These are phyloP conservation scores for Drosophila lacertosa DNA, from an alignment of 1,140 invertebrate species.

Conservation along the genomic window DNA sequence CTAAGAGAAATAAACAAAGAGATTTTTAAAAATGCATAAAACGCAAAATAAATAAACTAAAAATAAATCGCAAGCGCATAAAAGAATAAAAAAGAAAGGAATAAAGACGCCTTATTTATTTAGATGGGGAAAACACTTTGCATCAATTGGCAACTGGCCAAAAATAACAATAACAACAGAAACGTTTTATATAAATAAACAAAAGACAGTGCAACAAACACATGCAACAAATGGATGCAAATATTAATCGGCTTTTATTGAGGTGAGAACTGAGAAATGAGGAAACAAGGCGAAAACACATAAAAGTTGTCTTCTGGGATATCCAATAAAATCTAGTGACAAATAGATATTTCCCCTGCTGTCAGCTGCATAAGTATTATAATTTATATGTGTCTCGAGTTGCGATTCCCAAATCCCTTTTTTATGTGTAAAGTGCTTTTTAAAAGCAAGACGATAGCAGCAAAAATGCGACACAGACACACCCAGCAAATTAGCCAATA, in stretches of 20 bases:
- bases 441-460: constrained; percentile 13
- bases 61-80: constrained; percentile 16
- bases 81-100: constrained; percentile 18
- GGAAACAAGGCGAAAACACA: not conserved
- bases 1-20: constrained; percentile 38
- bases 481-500: constrained; percentile 40
- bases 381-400: not conserved
- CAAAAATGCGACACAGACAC: constrained; percentile 13
- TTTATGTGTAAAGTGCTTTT: constrained; percentile 6
- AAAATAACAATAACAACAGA: constrained; percentile 43
- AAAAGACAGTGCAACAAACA: constrained; percentile 53
- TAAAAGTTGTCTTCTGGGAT: not conserved
- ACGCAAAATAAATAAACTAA: constrained; percentile 25
- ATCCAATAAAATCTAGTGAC: not conserved
- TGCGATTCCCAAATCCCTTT: not conserved
- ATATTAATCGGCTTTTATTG: not conserved
- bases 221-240: constrained; percentile 11
- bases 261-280: not conserved
- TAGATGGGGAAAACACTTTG: constrained; percentile 36
- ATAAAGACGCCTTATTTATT: constrained; percentile 46
- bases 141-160: constrained; percentile 52
- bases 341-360: not conserved
- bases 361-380: not conserved
- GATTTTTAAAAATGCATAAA: constrained; percentile 34
- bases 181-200: constrained; percentile 55